Conservation (phyloP, 2,113 vertebrate species). For the Malurus cyaneus region DNA sequence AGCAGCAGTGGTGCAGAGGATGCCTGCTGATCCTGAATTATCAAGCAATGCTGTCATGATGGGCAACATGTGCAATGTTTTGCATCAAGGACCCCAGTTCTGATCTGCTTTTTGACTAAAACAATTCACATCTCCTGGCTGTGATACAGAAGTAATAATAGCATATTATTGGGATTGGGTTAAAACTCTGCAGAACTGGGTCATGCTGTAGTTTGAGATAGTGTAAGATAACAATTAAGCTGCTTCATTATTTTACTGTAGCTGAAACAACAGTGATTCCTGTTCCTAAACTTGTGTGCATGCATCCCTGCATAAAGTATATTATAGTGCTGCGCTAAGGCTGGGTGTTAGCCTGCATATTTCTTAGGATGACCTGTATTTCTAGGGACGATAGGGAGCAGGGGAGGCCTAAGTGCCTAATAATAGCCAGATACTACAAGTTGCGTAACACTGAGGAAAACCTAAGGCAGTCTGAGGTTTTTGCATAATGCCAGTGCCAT, state of each 20-base stretch:
- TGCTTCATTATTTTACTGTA: neutral
- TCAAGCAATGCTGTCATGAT: neutral
- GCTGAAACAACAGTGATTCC: neutral
- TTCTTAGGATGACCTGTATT: neutral
- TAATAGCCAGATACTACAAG: neutral
- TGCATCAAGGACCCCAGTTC: neutral
- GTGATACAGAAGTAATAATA: neutral
- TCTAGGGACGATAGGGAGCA: neutral
- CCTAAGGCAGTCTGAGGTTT: neutral
- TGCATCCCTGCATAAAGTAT: neutral
- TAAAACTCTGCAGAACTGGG: constrained; percentile 9
- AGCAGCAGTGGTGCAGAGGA: neutral
- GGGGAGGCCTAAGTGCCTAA: neutral
- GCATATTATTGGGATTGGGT: rapidly evolving
- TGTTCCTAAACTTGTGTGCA: rapidly evolving
- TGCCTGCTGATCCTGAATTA: neutral
- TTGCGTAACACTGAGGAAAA: neutral
- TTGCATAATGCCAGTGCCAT: neutral
- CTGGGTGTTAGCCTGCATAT: neutral
- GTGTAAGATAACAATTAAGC: neutral
- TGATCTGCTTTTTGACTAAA: neutral
- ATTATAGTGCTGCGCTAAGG: rapidly evolving
- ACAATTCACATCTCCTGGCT: neutral
- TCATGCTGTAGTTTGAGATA: neutral
- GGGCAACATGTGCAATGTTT: neutral